A percentile compares a stretch with the other conserved stretches of the same genome.
These are phyloP conservation scores for Cephonodes hylas DNA, from an alignment of 2,888 invertebrate genomes.

Conservation along the genomic window DNA sequence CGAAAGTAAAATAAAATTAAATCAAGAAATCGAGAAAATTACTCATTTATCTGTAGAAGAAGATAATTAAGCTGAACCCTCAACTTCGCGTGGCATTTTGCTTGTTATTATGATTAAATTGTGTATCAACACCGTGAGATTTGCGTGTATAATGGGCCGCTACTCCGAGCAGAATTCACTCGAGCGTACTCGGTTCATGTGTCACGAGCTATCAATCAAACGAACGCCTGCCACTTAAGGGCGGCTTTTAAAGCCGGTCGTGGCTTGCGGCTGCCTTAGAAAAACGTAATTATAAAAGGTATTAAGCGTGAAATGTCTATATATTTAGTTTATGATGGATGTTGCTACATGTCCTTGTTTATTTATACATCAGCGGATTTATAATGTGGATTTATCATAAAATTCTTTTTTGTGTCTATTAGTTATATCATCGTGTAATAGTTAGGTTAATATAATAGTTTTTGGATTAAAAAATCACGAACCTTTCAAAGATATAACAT, in stretches of 20 bases:
- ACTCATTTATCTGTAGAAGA: too few relatives aligned
- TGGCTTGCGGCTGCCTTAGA: neutral
- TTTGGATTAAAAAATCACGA: too few relatives aligned
- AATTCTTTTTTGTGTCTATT: neutral
- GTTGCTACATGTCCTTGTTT: neutral
- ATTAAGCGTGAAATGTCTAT: neutral
- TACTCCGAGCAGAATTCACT: neutral
- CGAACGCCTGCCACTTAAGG: slow-evolving; percentile 1
- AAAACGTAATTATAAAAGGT: slow-evolving; percentile 5
- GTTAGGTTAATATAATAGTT: too few relatives aligned
- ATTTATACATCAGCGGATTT: neutral
- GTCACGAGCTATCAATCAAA: slow-evolving; percentile 4
- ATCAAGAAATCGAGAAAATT: too few relatives aligned
- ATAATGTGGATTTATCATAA: too few relatives aligned
- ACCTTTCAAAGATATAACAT: too few relatives aligned
- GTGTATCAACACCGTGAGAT: neutral
- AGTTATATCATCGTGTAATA: neutral
- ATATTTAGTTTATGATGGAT: neutral
- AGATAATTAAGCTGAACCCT: neutral
- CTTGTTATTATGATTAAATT: neutral
- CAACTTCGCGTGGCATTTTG: neutral
- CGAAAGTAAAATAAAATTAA: too few relatives aligned
- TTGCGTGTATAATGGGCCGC: slow-evolving; percentile 1
- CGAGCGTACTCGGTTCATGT: neutral
- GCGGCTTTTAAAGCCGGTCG: neutral